These are phyloP conservation scores for Indri indri DNA, from an alignment of 2,113 vertebrate species.

Conservation along the genomic window DNA sequence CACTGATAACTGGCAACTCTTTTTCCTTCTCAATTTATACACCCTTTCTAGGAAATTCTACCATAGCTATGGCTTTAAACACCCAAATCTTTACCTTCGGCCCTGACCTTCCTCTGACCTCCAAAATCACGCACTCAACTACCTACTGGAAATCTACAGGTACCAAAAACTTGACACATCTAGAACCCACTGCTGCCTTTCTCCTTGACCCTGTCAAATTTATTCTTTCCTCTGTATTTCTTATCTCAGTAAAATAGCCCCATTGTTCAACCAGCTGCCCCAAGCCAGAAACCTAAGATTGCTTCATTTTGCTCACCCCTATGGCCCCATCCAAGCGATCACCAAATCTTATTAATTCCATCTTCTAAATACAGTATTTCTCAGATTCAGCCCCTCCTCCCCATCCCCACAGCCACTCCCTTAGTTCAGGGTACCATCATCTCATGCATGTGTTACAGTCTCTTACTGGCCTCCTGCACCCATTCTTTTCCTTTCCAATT, in stretches of 20 bases:
- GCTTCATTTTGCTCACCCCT: not conserved
- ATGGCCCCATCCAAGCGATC: not conserved
- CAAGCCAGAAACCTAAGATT: not conserved
- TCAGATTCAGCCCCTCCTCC: not conserved
- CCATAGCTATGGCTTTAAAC: not conserved
- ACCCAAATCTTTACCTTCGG: not conserved
- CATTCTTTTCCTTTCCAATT: not conserved
- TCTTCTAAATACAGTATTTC: not conserved
- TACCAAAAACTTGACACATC: not conserved
- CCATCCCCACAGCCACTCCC: no score
- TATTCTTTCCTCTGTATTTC: not conserved
- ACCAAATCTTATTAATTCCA: not conserved
- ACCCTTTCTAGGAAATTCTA: not conserved
- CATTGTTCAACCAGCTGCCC: not conserved
- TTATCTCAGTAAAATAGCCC: not conserved
- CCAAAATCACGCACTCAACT: not conserved
- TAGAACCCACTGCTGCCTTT: not conserved
- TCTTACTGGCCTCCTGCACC: not conserved
- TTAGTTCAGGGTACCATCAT: not conserved
- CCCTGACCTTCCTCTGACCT: not conserved
- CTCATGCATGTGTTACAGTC: not conserved
- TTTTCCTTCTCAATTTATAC: not conserved
- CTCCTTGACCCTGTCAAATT: not conserved
- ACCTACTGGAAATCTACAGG: not conserved
- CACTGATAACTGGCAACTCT: not conserved